Evolutionary conservation across 2,888 invertebrate genomes (phyloP), one percentile per base, ranked within the genome.

Genomic region (Apotomis capreana): DNA sequence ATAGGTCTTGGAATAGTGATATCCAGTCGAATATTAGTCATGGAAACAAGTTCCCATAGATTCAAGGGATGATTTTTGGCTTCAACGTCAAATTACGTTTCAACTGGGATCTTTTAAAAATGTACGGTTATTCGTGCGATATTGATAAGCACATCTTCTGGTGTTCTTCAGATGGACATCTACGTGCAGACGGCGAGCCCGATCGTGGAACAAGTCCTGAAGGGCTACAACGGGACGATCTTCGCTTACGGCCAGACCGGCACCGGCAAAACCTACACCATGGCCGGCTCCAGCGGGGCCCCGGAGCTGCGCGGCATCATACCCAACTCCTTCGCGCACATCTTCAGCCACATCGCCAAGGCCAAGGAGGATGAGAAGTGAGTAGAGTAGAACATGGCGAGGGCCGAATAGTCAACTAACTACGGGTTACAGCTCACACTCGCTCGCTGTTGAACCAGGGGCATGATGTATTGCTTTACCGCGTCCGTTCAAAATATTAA

Each of bases 231-330:
- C 93, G 99, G 99, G 76, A 97, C 96, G 0, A 97, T 98, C 78
- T 95, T 97, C 87, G 97, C 97, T 0, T 98, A 98, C 83, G 97
- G 97, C 0, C 97, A 97, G 92, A 97, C 97, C 0, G 99, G 99
- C 15, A 99, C 99, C 0, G 99, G 99, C 8, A 99, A 99, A 93
- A 99, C 99, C 0, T 99, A 97, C 88, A 99, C 99, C 0, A 99
- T 99, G 99, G 97, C 98, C 0, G 99, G 99, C 0, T 95, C 96
- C 74, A 95, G 97, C 77, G 95, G 96, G 2, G 96, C 97, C 12
- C 97, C 98, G 0, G 98, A 99, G 83, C 94, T 97, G 8, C 95
- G 97, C 74, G 99, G 99, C 59, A 98, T 99, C 80, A 99, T 99
- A 81, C 99, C 99, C 0, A 99, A 99, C 91, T 98, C 99, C 0